phyloP scores from a whole-genome alignment of 2,797 vertebrate genomes.

The Clarias laeviceps region DNA sequence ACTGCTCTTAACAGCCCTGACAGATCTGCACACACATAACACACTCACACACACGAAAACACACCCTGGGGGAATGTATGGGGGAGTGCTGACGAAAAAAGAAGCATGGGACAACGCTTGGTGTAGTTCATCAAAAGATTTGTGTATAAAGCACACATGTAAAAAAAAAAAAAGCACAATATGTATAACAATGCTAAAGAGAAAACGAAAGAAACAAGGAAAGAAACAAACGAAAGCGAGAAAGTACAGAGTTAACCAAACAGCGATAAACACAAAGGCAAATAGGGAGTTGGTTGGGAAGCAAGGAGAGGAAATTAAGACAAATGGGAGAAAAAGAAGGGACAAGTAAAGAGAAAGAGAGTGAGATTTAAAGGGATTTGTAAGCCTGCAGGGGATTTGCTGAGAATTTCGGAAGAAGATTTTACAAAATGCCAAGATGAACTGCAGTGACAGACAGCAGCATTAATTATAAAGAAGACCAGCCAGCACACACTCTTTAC shows the following conservation, averaged over 20 bases:
- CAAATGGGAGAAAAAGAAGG: constrained; percentile 48
- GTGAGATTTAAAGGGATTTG: constrained; percentile 67
- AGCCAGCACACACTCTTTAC: constrained; percentile 24
- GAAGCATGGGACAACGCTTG: not conserved
- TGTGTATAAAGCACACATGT: not conserved
- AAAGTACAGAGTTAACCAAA: not conserved
- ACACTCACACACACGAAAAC: constrained; percentile 27
- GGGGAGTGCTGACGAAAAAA: constrained; percentile 26
- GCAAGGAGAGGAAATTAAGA: constrained; percentile 45
- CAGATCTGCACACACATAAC: constrained; percentile 48
- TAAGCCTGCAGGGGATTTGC: constrained; percentile 69
- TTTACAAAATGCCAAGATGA: constrained; percentile 76
- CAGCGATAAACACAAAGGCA: constrained; percentile 26
- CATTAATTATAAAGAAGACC: constrained; percentile 72
- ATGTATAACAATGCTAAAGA: not conserved
- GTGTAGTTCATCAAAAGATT: not conserved
- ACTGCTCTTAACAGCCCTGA: constrained; percentile 59
- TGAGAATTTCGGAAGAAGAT: constrained; percentile 71
- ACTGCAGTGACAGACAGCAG: constrained; percentile 72
- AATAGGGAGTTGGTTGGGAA: constrained; percentile 8
- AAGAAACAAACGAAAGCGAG: not conserved
- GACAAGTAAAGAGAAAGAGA: constrained; percentile 48
- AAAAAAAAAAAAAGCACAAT: not conserved
- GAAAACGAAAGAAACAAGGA: not conserved
- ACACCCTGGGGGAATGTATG: constrained; percentile 13